These are phyloP conservation scores for Luscinia luscinia DNA, from an alignment of 2,797 vertebrate species.

Conservation along the genomic window DNA sequence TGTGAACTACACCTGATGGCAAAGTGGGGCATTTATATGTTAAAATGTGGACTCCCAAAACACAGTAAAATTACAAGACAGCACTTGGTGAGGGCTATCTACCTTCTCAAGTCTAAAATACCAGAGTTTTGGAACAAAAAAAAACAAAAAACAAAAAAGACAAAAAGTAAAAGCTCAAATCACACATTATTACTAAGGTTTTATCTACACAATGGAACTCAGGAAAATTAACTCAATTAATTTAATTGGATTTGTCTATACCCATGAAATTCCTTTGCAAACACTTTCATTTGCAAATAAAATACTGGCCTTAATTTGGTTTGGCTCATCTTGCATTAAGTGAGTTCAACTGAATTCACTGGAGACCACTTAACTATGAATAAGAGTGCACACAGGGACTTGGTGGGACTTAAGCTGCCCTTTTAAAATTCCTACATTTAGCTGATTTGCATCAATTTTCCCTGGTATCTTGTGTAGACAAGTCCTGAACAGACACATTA, in stretches of 20 bases:
- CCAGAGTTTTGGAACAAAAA: background rate
- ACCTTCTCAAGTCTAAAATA: background rate
- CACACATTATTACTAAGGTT: background rate
- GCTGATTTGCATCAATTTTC: background rate
- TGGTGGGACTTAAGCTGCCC: background rate
- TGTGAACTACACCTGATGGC: background rate
- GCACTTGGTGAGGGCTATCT: background rate
- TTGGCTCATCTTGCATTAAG: background rate
- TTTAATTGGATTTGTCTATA: background rate
- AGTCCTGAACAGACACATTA: background rate
- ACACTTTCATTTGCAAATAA: slow-evolving; percentile 5
- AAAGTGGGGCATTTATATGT: background rate
- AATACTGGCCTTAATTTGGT: background rate
- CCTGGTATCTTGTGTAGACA: background rate
- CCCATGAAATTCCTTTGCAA: background rate
- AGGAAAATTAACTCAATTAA: slow-evolving; percentile 3
- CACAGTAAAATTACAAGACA: background rate
- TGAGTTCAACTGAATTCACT: background rate
- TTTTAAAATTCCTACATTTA: background rate
- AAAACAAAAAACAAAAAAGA: background rate
- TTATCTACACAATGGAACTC: background rate
- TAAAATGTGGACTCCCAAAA: background rate
- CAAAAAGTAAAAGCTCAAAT: background rate
- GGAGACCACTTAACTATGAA: background rate
- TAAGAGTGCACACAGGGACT: background rate